Percentiles rank a stretch among this genome's conserved stretches.
These are phyloP conservation scores for Holothuria glaberrima DNA, from an alignment of 35 echinoderm and acorn worm species.

Conservation along the genomic window DNA sequence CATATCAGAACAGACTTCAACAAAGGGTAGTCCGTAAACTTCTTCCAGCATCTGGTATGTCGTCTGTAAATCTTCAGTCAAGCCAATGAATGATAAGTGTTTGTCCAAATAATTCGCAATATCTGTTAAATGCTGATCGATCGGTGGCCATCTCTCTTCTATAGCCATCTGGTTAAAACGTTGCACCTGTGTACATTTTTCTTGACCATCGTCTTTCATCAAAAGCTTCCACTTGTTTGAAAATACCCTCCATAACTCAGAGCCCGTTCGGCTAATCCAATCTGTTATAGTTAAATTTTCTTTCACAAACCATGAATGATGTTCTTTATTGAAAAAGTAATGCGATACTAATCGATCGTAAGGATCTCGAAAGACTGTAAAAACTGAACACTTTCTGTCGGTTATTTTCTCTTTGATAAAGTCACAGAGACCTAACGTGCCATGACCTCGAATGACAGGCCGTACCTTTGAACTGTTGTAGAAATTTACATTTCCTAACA, in stretches of 20 bases:
- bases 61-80: background rate
- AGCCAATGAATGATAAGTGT: too few relatives aligned
- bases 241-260: background rate
- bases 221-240: background rate
- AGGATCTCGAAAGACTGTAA: background rate
- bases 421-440: background rate
- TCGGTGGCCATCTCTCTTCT: background rate
- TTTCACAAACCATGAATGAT: too few relatives aligned
- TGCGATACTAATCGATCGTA: background rate
- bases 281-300: background rate
- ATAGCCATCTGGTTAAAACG: background rate
- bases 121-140: background rate
- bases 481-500: background rate
- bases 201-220: background rate
- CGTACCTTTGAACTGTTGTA: background rate
- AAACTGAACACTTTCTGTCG: too few relatives aligned
- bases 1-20: background rate
- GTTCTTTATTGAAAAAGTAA: background rate
- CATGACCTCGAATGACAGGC: background rate
- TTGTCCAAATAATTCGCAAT: background rate
- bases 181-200: background rate
- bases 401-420: too few relatives aligned
- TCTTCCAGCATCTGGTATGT: conserved; percentile 14
- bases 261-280: background rate
- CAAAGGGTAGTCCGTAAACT: conserved; percentile 26